These are phyloP conservation scores for Campylomormyrus tamandua DNA, from an alignment of 2,113 vertebrate genomes.

Conservation along the genomic window DNA sequence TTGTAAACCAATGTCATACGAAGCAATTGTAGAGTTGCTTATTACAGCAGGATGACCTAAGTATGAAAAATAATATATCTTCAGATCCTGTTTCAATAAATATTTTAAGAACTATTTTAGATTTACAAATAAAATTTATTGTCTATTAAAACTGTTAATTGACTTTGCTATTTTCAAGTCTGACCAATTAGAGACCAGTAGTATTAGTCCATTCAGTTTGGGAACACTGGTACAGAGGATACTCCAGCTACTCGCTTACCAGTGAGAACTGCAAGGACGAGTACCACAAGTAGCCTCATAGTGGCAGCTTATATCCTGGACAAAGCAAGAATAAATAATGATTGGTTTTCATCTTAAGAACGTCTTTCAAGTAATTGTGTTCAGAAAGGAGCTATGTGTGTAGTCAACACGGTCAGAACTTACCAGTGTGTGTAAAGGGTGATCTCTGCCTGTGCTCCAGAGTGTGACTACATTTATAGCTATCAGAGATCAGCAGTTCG, in stretches of 20 bases:
- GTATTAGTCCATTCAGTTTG: background rate
- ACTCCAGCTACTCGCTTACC: constrained; percentile 39
- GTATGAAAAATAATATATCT: background rate
- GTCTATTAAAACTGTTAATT: background rate
- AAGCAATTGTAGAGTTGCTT: background rate
- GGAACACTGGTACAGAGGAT: background rate
- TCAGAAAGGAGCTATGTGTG: constrained; percentile 19
- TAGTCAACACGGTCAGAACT: background rate
- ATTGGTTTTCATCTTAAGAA: background rate
- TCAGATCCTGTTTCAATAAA: background rate
- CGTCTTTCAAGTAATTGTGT: background rate
- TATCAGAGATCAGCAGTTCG: constrained; percentile 25
- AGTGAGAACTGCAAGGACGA: constrained; percentile 43
- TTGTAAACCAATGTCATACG: background rate
- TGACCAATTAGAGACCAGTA: background rate
- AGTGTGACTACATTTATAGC: constrained; percentile 50
- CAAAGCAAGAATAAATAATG: background rate
- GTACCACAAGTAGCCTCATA: constrained; percentile 36
- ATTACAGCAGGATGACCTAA: background rate
- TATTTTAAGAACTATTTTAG: background rate
- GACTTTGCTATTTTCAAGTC: background rate
- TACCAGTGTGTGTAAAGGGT: constrained; percentile 33
- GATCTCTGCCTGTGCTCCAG: constrained; percentile 19
- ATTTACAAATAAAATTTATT: background rate
- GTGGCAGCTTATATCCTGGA: constrained; percentile 14